Percentiles rank a stretch among this genome's conserved stretches.
phyloP scores from a whole-genome alignment of 1,140 invertebrate genomes.

The Drosophila nikananu region DNA sequence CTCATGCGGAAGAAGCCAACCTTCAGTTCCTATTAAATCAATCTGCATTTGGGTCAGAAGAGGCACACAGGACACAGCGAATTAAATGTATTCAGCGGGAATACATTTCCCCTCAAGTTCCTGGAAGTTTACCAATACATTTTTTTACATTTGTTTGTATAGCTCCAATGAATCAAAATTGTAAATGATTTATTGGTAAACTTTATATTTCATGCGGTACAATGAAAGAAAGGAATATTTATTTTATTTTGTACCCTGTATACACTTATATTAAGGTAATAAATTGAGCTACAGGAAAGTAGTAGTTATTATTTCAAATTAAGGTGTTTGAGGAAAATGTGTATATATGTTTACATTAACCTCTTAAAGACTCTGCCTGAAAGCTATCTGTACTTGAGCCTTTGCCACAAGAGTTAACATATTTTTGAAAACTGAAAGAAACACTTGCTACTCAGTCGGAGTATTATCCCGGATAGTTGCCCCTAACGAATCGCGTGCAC shows the following conservation, averaged over 20 bases:
- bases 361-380: not conserved
- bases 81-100: slow-evolving; percentile 19
- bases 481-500: slow-evolving; percentile 47
- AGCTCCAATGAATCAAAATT: slow-evolving; percentile 3
- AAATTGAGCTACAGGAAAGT: too few species aligned
- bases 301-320: not conserved
- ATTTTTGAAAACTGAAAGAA: slow-evolving; percentile 8
- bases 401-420: not conserved
- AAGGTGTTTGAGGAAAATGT: not conserved
- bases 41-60: slow-evolving; percentile 12
- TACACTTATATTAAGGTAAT: too few species aligned
- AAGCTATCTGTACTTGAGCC: not conserved
- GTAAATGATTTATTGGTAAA: slow-evolving; percentile 7
- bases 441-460: slow-evolving; percentile 12
- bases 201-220: not conserved
- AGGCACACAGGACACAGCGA: not conserved
- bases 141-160: slow-evolving; percentile 9
- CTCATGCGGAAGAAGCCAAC: slow-evolving; percentile 32
- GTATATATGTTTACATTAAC: not conserved
- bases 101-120: slow-evolving; percentile 1
- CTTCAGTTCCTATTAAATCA: slow-evolving; percentile 44
- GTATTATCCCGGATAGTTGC: slow-evolving; percentile 28
- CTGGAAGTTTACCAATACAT: not conserved
- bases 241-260: too few species aligned
- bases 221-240: not conserved